These are phyloP conservation scores for Monomorium pharaonis DNA, from an alignment of 1,140 invertebrate genomes.

Conservation along the genomic window DNA sequence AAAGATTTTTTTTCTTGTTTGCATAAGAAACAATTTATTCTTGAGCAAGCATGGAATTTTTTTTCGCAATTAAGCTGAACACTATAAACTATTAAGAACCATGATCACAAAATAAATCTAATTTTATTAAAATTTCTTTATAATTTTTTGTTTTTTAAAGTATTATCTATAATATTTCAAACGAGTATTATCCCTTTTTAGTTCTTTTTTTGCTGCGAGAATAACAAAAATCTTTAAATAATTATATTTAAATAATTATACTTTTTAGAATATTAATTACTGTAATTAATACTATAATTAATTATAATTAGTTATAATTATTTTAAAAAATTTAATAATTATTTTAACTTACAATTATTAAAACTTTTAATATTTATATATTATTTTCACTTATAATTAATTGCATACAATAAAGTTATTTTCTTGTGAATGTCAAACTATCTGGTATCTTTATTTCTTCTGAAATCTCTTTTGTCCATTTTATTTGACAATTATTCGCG, in stretches of 20 bases:
- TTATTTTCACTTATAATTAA: background rate
- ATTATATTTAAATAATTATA: too few relatives aligned
- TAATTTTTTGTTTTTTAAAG: background rate
- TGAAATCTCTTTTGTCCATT: background rate
- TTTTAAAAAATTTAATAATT: too few relatives aligned
- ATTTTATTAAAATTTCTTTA: background rate
- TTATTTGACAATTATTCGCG: background rate
- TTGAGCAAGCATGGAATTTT: background rate
- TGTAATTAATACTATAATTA: too few relatives aligned
- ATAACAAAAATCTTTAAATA: background rate
- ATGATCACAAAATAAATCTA: background rate
- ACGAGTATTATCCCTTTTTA: background rate
- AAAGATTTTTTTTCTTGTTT: background rate
- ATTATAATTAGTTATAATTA: too few relatives aligned
- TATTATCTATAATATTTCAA: background rate
- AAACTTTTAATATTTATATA: too few relatives aligned
- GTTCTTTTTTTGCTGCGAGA: background rate
- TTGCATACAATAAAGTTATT: background rate
- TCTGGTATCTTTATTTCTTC: background rate
- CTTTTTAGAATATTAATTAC: too few relatives aligned
- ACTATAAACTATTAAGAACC: background rate
- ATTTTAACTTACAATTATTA: too few relatives aligned
- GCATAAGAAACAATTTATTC: constrained; percentile 13
- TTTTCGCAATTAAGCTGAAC: background rate
- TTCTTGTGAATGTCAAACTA: background rate